Evolutionary conservation across 2,888 invertebrate genomes (phyloP), one percentile per base, ranked within the genome.

Genomic region (Coelopa pilipes): DNA sequence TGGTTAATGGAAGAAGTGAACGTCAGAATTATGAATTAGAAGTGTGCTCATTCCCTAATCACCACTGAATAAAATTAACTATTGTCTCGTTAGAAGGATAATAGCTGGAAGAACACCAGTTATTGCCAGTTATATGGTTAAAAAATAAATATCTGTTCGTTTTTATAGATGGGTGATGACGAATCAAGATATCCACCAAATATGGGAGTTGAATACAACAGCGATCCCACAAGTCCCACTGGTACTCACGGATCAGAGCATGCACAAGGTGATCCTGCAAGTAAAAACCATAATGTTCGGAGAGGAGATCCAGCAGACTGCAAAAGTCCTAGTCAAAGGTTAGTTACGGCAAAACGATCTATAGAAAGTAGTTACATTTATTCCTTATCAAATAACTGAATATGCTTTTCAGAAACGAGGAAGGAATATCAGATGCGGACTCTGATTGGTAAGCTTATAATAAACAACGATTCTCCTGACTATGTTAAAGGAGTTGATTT

Each of bases 291-390:
- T 79, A 91, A 34, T 34, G 34, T 92, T 84, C 92, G 91, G 79
- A 92, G 91, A 82, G 91, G 91, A 83, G 92, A 92, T 80, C 91
- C 90, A 80, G 92, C 92, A 83, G 92, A 92, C 79, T 90, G 90
- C 88, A 92, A 92, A 82, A 92, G 92, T 83, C 92, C 92, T 63
- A 92, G 90, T 81, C 92, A 92, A 85, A 91, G 92, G 92, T 93
- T 86, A 85, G 81, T 80, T 76, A 66, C 45, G 45, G 57, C 17
- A 53, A 59, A 70, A 46, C 15, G 5, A 57, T 24, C 59, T 50
- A 65, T 17, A 1, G 11, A 49, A 21, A 19, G 1, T 47, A 5
- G 7, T 17, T 34, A 34, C 34, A 34, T 34, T 34, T n/a, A n/a
- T n/a, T n/a, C 34, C 34, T 34, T 4, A 34, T 34, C 34, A 4